phyloP scores from a whole-genome alignment of 2,113 vertebrate species.

The Apteryx owenii region DNA sequence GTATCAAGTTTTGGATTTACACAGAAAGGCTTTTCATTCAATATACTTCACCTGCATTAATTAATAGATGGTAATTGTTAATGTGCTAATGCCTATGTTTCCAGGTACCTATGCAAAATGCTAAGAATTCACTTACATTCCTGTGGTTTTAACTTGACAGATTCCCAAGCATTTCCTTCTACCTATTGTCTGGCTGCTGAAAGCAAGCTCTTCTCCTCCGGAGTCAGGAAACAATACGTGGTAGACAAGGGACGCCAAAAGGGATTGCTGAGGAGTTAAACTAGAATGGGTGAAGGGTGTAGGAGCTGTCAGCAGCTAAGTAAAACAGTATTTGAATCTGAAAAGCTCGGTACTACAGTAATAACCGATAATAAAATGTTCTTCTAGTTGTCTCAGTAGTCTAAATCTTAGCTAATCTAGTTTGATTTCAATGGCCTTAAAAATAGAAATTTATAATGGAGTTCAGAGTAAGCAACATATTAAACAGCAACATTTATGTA shows the following conservation, averaged over 20 bases:
- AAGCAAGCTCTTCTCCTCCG: neutral
- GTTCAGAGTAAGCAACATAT: slow-evolving; percentile 1
- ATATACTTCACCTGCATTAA: neutral
- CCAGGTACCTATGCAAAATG: neutral
- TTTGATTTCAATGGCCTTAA: slow-evolving; percentile 60
- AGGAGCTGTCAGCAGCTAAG: slow-evolving; percentile 34
- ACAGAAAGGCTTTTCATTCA: neutral
- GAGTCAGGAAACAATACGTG: neutral
- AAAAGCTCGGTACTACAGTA: slow-evolving; percentile 44
- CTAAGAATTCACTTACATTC: neutral
- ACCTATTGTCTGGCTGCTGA: neutral
- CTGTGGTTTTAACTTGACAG: neutral
- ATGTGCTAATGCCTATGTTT: neutral
- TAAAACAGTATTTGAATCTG: slow-evolving; percentile 65
- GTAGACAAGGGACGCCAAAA: slow-evolving; percentile 38
- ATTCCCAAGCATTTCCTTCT: neutral
- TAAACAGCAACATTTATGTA: neutral
- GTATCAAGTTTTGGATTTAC: neutral
- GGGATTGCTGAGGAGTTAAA: neutral
- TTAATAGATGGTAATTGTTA: neutral
- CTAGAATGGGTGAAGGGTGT: slow-evolving; percentile 32
- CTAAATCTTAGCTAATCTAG: slow-evolving; percentile 57
- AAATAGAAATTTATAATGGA: slow-evolving; percentile 37
- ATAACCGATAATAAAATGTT: slow-evolving; percentile 61
- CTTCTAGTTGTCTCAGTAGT: slow-evolving; percentile 39